A percentile compares a stretch with the other conserved stretches of the same genome.
Conservation (phyloP, 2,797 vertebrate genomes). For the Saxicola maurus region DNA sequence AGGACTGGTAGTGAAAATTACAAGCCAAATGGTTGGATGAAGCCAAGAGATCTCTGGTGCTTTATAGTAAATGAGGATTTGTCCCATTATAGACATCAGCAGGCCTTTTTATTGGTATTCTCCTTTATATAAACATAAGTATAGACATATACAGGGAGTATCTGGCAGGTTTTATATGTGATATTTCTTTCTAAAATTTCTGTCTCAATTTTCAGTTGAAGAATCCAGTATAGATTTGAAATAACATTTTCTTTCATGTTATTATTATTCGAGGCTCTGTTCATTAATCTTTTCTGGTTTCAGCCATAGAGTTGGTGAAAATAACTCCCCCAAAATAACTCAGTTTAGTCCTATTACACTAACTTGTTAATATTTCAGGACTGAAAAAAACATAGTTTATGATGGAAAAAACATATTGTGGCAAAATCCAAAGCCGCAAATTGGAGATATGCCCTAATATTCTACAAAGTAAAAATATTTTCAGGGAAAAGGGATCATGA, state of each 20-base stretch:
- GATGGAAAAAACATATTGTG: background rate
- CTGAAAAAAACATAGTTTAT: background rate
- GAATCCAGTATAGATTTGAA: background rate
- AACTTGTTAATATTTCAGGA: background rate
- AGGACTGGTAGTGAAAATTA: background rate
- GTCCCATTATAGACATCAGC: background rate
- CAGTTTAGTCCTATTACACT: background rate
- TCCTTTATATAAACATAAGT: background rate
- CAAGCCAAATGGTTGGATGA: background rate
- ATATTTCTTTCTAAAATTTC: background rate
- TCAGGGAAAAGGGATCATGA: background rate
- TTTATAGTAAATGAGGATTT: background rate
- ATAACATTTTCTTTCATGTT: background rate
- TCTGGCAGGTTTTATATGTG: background rate
- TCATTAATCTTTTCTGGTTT: background rate
- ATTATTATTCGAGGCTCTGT: background rate
- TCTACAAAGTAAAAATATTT: background rate
- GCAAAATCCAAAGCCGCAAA: background rate
- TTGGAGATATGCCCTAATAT: background rate
- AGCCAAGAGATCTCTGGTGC: background rate
- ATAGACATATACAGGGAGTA: background rate
- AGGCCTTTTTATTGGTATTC: background rate
- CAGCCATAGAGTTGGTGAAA: background rate
- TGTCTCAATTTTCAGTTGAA: background rate
- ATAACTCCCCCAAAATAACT: background rate